Conservation (phyloP, 2,888 invertebrate genomes). For the Synergus laeviventris region DNA sequence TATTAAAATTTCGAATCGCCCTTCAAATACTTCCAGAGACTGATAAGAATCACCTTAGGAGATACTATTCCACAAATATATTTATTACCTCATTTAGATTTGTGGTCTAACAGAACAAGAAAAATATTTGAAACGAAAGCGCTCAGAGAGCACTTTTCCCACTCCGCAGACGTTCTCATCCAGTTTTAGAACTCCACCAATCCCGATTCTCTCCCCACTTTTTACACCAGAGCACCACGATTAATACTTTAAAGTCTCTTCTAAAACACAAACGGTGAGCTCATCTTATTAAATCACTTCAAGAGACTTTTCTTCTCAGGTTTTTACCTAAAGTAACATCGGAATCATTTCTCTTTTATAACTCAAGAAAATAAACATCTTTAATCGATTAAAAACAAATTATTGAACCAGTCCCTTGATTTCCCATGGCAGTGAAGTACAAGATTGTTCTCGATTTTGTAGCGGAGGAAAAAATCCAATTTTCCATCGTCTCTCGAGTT, state of each 20-base stretch:
- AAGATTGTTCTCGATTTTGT: neutral
- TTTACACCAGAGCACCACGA: neutral
- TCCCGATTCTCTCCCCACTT: neutral
- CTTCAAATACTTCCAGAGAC: neutral
- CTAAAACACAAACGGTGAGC: neutral
- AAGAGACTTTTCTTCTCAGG: neutral
- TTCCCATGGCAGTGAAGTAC: constrained; percentile 21
- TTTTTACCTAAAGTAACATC: neutral
- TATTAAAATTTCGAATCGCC: constrained; percentile 7
- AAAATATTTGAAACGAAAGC: neutral
- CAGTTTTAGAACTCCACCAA: neutral
- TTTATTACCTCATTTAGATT: neutral
- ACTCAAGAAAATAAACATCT: neutral
- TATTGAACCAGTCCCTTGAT: neutral
- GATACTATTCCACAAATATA: too few species aligned
- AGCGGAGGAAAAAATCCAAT: constrained; percentile 65
- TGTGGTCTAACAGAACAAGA: neutral
- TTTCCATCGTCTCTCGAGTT: constrained; percentile 3
- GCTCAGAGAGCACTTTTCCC: neutral
- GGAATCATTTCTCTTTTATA: neutral
- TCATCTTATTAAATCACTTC: neutral
- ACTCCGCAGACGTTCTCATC: neutral
- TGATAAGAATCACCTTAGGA: too few species aligned
- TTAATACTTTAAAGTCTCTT: neutral
- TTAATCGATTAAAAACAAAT: neutral